A percentile compares a stretch with the other conserved stretches of the same genome.
These are phyloP conservation scores for Rhaphigaster nebulosa DNA, from an alignment of 2,888 invertebrate species.

Conservation along the genomic window DNA sequence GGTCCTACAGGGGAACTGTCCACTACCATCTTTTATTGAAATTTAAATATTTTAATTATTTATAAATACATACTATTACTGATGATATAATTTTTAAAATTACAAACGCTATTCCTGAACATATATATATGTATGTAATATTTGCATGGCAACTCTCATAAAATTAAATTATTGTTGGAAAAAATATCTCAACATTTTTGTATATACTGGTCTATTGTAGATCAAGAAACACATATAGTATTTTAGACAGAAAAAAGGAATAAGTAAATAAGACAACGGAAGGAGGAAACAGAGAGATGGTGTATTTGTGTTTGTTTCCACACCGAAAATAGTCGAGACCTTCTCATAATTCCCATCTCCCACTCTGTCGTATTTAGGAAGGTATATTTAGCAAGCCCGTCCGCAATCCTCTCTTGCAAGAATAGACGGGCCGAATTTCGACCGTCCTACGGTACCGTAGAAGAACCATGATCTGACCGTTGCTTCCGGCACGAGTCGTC, in stretches of 20 bases:
- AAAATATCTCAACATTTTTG: background rate
- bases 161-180: too few relatives aligned
- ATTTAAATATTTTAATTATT: too few relatives aligned
- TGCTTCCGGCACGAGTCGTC: background rate
- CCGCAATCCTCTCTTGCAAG: conserved; percentile 33
- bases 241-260: background rate
- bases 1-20: too few relatives aligned
- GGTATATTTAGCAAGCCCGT: background rate
- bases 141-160: background rate
- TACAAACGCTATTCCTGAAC: too few relatives aligned
- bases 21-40: too few relatives aligned
- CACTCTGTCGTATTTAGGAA: conserved; percentile 37
- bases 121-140: background rate
- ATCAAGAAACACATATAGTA: background rate
- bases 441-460: background rate
- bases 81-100: too few relatives aligned
- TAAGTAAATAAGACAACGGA: conserved; percentile 6
- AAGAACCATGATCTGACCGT: background rate
- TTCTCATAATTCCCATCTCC: conserved; percentile 26
- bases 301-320: conserved; percentile 42
- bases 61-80: too few relatives aligned
- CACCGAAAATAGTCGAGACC: conserved; percentile 12
- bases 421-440: conserved; percentile 16
- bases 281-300: conserved; percentile 11
- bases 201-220: background rate